These are phyloP conservation scores for Oppia nitens DNA, from an alignment of 1,140 invertebrate genomes.

Conservation along the genomic window DNA sequence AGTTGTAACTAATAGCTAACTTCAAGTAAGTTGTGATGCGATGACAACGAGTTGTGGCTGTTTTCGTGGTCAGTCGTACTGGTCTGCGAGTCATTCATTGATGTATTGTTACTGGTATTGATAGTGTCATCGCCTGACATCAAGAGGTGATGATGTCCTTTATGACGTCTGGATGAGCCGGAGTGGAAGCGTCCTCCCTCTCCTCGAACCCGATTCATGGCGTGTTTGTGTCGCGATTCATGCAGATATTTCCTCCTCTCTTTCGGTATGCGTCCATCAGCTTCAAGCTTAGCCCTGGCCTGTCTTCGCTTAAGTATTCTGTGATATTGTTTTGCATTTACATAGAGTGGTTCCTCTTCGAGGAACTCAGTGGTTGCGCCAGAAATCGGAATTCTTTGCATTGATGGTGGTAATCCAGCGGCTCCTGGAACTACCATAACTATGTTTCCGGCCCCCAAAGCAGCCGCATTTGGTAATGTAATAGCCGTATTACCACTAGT, in stretches of 20 bases:
- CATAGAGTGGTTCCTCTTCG: slow-evolving; percentile 86
- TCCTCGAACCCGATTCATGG: slow-evolving; percentile 89
- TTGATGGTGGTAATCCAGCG: slow-evolving; percentile 28
- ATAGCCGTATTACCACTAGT: neutral
- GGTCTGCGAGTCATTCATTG: neutral
- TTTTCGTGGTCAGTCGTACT: neutral
- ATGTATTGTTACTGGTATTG: neutral
- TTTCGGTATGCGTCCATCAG: slow-evolving; percentile 86
- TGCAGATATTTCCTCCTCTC: slow-evolving; percentile 98
- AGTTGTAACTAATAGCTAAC: neutral
- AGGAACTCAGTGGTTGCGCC: slow-evolving; percentile 45
- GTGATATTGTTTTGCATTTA: slow-evolving; percentile 96
- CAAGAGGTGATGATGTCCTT: slow-evolving; percentile 10
- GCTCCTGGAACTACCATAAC: slow-evolving; percentile 29
- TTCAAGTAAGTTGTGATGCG: neutral
- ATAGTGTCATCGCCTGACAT: neutral
- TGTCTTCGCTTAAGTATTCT: slow-evolving; percentile 74
- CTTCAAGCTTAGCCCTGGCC: slow-evolving; percentile 74
- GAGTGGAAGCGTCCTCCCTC: slow-evolving; percentile 91
- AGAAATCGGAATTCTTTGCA: slow-evolving; percentile 45
- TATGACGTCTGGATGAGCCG: slow-evolving; percentile 14
- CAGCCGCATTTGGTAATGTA: neutral
- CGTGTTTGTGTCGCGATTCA: slow-evolving; percentile 90
- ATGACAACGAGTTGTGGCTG: neutral
- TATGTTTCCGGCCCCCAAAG: slow-evolving; percentile 36